Conservation (phyloP, 2,113 vertebrate genomes). For the Rynchops niger region DNA sequence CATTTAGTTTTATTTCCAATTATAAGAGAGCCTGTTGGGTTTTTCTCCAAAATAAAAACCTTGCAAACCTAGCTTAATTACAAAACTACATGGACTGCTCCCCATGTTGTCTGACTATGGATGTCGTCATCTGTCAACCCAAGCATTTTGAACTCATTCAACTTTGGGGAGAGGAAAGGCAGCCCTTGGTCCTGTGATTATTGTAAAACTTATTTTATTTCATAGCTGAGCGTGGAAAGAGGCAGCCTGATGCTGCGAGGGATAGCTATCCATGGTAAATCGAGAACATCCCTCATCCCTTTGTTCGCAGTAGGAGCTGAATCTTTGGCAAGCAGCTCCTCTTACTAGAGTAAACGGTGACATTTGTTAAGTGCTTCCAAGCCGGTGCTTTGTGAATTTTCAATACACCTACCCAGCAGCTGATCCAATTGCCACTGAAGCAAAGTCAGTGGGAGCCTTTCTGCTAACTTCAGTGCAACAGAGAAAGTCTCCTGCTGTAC, state of each 20-base stretch:
- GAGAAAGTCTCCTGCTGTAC: not conserved
- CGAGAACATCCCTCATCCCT: not conserved
- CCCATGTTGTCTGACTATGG: not conserved
- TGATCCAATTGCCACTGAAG: not conserved
- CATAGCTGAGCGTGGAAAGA: not conserved
- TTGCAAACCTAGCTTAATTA: constrained; percentile 1
- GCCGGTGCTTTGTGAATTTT: not conserved
- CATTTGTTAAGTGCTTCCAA: not conserved
- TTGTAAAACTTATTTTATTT: not conserved
- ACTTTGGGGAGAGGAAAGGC: not conserved
- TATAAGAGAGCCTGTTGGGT: not conserved
- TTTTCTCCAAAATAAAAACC: not conserved
- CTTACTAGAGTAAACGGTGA: not conserved
- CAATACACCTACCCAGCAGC: accelerated
- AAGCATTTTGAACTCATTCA: not conserved
- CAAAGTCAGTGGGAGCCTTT: not conserved
- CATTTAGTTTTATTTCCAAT: constrained; percentile 30
- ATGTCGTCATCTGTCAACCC: not conserved
- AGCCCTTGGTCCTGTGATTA: not conserved
- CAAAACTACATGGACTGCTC: not conserved
- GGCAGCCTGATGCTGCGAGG: not conserved
- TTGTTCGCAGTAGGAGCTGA: not conserved
- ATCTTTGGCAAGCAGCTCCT: not conserved
- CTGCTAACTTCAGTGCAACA: not conserved
- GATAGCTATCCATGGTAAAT: not conserved